Conservation (phyloP, 2,113 vertebrate species). For the Forbesichthys agassizii region DNA sequence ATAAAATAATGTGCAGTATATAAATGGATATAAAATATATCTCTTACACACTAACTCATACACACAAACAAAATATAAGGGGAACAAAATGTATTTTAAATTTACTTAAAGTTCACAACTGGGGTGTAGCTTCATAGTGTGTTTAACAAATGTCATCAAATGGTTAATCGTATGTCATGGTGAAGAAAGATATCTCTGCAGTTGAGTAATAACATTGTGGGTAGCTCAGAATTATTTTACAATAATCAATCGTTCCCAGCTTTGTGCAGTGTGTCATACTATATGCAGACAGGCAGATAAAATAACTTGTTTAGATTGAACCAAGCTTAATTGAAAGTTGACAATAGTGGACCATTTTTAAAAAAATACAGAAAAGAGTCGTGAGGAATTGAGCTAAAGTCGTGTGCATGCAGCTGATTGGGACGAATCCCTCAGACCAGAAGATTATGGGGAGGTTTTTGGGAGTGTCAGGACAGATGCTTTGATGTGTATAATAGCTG, state of each 20-base stretch:
- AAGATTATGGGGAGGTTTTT: slow-evolving; percentile 42
- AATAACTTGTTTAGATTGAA: too few species aligned
- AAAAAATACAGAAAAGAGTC: slow-evolving; percentile 24
- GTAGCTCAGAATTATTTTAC: slow-evolving; percentile 13
- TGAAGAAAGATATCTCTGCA: slow-evolving; percentile 13
- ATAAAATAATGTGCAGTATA: too few species aligned
- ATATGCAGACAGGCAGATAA: too few species aligned
- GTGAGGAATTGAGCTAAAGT: slow-evolving; percentile 42
- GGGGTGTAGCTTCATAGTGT: neutral
- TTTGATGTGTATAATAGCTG: slow-evolving; percentile 67
- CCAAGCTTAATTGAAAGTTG: too few species aligned
- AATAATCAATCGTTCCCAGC: slow-evolving; percentile 31
- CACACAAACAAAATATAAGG: too few species aligned
- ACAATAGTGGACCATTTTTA: too few species aligned
- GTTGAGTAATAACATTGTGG: slow-evolving; percentile 31
- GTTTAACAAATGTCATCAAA: slow-evolving; percentile 9
- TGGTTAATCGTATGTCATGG: slow-evolving; percentile 21
- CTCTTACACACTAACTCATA: too few species aligned
- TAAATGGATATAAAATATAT: too few species aligned
- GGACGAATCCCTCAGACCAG: slow-evolving; percentile 49
- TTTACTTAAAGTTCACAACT: neutral
- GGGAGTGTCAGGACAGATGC: slow-evolving; percentile 18
- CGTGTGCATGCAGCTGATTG: neutral
- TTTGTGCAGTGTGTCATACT: neutral
- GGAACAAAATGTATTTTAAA: neutral